Percentiles rank a stretch among this genome's conserved stretches.
These are phyloP conservation scores for Tragelaphus buxtoni DNA, from an alignment of 2,113 vertebrate genomes.

Conservation along the genomic window DNA sequence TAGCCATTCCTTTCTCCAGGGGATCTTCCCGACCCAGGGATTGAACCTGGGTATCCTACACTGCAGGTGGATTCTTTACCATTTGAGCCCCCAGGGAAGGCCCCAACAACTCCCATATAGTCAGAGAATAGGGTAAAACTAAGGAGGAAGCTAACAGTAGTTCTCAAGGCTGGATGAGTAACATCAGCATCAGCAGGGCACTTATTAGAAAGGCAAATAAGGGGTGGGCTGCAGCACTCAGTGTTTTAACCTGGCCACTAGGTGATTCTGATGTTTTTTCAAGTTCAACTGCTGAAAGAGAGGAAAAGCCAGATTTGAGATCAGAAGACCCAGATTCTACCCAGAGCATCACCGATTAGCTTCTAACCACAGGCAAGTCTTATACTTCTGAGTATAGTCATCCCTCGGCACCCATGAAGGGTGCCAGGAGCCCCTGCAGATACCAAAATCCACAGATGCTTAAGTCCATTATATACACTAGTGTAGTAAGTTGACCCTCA, in stretches of 20 bases:
- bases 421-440: background rate
- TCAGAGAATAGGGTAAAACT: background rate
- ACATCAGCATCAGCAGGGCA: background rate
- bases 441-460: background rate
- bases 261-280: background rate
- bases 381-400: background rate
- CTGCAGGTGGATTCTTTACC: background rate
- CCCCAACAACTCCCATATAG: background rate
- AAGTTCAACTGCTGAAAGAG: background rate
- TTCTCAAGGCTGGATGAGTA: background rate
- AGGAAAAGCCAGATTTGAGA: background rate
- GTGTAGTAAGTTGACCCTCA: accelerated
- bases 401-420: background rate
- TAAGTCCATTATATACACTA: background rate
- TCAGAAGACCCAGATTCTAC: background rate
- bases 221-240: too few relatives aligned
- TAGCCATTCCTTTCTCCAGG: background rate
- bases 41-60: background rate
- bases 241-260: background rate
- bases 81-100: background rate
- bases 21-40: background rate
- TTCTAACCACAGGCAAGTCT: background rate
- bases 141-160: background rate
- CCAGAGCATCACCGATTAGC: background rate
- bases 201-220: background rate